Conservation (phyloP, 64 coral and sea anemone genomes). For the Stichodactyla mertensii region DNA sequence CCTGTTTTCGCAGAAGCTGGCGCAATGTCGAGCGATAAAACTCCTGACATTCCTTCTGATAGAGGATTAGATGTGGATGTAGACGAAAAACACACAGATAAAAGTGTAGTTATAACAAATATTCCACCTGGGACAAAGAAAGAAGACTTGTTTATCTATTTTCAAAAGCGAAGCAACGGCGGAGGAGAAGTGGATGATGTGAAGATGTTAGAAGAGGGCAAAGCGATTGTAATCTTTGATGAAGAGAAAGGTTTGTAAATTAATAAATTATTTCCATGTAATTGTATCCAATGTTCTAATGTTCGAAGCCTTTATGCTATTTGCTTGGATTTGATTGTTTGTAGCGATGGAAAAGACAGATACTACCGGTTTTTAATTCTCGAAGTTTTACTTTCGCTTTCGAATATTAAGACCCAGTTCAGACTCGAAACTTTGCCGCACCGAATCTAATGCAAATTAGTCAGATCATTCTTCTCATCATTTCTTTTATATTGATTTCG, state of each 20-base stretch:
- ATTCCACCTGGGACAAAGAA: conserved; percentile 2
- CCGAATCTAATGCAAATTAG: no score
- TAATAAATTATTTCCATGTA: background rate
- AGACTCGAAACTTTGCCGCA: no score
- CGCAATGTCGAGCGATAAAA: background rate
- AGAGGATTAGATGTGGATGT: background rate
- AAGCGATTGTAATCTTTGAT: conserved; percentile 55
- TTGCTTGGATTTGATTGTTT: no score
- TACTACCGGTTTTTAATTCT: no score
- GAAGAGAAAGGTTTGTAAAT: conserved; percentile 19
- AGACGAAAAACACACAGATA: conserved; percentile 14
- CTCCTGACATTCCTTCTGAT: background rate
- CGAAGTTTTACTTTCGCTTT: no score
- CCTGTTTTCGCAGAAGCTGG: background rate
- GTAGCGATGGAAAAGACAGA: no score
- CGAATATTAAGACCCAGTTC: no score
- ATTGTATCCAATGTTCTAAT: no score
- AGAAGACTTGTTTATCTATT: conserved; percentile 36
- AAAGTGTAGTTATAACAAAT: conserved; percentile 40
- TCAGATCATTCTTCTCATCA: no score
- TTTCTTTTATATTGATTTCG: no score
- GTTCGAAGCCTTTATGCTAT: no score
- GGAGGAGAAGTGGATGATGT: conserved; percentile 55
- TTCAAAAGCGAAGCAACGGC: conserved; percentile 46
- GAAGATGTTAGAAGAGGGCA: conserved; percentile 17